A percentile compares a stretch with the other conserved stretches of the same genome.
These are phyloP conservation scores for Euclidia mi DNA, from an alignment of 2,888 invertebrate genomes.

Conservation along the genomic window DNA sequence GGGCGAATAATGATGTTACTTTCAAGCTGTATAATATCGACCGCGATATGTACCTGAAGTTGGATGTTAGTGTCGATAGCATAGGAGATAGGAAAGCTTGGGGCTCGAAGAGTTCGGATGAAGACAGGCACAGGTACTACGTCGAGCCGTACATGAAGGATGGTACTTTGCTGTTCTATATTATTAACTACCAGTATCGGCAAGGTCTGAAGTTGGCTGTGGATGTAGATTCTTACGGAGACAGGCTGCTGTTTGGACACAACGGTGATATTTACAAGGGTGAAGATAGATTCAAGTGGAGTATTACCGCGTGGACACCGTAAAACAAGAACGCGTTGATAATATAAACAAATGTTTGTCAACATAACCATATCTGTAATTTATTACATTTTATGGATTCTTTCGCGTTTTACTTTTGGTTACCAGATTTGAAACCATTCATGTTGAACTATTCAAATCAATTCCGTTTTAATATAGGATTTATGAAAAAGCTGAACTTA, in stretches of 20 bases:
- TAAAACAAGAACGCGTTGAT: too few species aligned
- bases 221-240: constrained; percentile 31
- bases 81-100: constrained; percentile 54
- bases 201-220: constrained; percentile 56
- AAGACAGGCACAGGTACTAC: constrained; percentile 48
- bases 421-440: too few species aligned
- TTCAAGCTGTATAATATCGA: constrained; percentile 60
- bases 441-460: too few species aligned
- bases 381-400: too few species aligned
- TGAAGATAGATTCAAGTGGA: constrained; percentile 28
- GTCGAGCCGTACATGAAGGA: constrained; percentile 54
- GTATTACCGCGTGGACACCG: constrained; percentile 13
- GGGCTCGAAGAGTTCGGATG: constrained; percentile 43
- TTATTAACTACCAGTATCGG: constrained; percentile 55
- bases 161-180: constrained; percentile 52
- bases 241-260: constrained; percentile 54
- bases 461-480: too few species aligned
- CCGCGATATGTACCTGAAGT: constrained; percentile 54
- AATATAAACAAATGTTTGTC: too few species aligned
- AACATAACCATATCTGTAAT: too few species aligned
- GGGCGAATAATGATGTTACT: constrained; percentile 46
- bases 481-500: too few species aligned
- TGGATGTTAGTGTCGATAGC: constrained; percentile 44
- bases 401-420: too few species aligned
- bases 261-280: constrained; percentile 35